Evolutionary conservation across 2,797 vertebrate species (phyloP).

Genomic region (Yasuhikotakia modesta): DNA sequence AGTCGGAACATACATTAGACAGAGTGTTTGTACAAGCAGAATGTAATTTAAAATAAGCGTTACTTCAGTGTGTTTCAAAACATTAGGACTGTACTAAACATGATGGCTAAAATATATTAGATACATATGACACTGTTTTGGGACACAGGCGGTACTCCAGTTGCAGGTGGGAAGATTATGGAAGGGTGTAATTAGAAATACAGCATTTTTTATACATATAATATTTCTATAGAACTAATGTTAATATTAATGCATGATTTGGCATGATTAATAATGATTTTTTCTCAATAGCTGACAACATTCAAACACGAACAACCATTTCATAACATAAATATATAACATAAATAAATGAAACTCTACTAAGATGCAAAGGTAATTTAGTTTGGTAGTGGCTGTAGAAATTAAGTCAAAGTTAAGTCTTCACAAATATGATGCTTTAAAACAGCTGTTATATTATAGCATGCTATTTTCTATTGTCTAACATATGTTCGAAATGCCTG

Average conservation of each 20-base stretch:
- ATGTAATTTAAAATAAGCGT: slow-evolving; percentile 57
- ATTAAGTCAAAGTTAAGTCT: slow-evolving; percentile 49
- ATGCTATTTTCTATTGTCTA: too few relatives aligned
- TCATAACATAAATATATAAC: not conserved
- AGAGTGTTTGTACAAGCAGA: slow-evolving; percentile 56
- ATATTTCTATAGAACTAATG: not conserved
- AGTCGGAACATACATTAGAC: slow-evolving; percentile 34
- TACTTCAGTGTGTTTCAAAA: slow-evolving; percentile 55
- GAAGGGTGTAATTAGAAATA: slow-evolving; percentile 11
- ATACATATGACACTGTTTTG: not conserved
- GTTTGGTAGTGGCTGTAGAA: too few relatives aligned
- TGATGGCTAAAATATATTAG: slow-evolving; percentile 7
- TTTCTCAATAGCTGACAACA: not conserved
- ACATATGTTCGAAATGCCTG: too few relatives aligned
- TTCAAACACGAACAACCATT: not conserved
- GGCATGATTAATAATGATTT: too few relatives aligned
- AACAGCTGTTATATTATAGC: not conserved
- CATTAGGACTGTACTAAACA: slow-evolving; percentile 47
- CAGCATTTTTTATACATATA: not conserved
- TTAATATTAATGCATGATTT: too few relatives aligned
- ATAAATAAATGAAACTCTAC: not conserved
- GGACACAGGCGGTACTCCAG: slow-evolving; percentile 33
- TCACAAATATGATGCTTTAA: slow-evolving; percentile 40
- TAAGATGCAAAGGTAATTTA: too few relatives aligned
- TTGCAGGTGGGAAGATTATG: slow-evolving; percentile 42